Evolutionary conservation across 2,888 invertebrate genomes (phyloP), one percentile per base, ranked within the genome.

Genomic region (Melieria crassipennis): DNA sequence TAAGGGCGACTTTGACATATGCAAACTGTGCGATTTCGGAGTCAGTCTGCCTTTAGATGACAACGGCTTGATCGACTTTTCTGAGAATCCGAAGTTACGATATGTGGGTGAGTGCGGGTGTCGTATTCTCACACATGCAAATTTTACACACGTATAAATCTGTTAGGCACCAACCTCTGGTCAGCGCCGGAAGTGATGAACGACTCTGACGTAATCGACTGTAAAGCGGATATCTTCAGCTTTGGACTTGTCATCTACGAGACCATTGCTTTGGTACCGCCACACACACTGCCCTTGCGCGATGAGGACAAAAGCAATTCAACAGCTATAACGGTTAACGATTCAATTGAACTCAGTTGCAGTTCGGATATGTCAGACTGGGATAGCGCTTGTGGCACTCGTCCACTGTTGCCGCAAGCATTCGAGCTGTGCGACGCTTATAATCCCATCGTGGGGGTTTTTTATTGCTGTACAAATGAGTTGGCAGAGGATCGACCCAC

Each of bases 11-110:
- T 94, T 93, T 83, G 89, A 89, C 46, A 88, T 89, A 2, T 92
- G 94, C 76, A 95, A 96, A 84, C 86, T 95, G 16, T 94, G 95
- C 79, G 95, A 95, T 86, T 95, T 95, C 83, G 95, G 95, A 4
- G 94, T 94, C n/a, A 91, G 92, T 43, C 79, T 94, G 73, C 92
- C 92, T 0, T 83, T 95, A 3, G 90, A 91, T 61, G 88, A 90
- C 73, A 89, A 91, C 78, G 92, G 92, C 0, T 85, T 88, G 4
- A 81, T 93, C 43, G 89, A 92, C 78, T 87, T 89, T 73, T 85
- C 87, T 11, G 86, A 85, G 45, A 88, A 89, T 58, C 88, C 88
- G 4, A 87, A 89, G 11, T 87, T 88, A 42, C 83, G 87, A 11
- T 95, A 94, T 85, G 89, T 90, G 77, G 91, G 91, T 90, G 82